Conservation (phyloP, 2,113 vertebrate species). For the Oreocharis arfaki region DNA sequence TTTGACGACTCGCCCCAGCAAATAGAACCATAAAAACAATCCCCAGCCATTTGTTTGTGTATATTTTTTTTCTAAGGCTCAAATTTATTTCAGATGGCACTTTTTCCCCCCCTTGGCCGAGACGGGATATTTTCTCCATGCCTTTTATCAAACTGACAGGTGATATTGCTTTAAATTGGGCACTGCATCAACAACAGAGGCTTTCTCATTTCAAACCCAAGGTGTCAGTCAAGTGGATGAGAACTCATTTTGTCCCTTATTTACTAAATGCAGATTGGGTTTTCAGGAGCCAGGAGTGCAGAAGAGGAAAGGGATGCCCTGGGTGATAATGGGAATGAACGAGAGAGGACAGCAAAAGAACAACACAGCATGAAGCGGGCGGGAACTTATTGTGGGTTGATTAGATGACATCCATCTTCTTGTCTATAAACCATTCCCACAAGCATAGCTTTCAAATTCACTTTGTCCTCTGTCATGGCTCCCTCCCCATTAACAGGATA, state of each 20-base stretch:
- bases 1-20: not conserved
- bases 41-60: slow-evolving; percentile 23
- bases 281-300: not conserved
- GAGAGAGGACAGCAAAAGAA: not conserved
- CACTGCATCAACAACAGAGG: not conserved
- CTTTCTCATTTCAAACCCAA: slow-evolving; percentile 25
- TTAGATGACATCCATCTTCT: slow-evolving; percentile 37
- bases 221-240: not conserved
- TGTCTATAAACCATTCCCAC: slow-evolving; percentile 12
- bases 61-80: not conserved
- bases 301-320: not conserved
- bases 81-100: slow-evolving; percentile 43
- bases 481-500: not conserved
- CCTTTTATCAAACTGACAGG: slow-evolving; percentile 58
- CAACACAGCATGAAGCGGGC: not conserved
- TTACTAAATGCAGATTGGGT: slow-evolving; percentile 40
- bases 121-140: not conserved
- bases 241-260: slow-evolving; percentile 1
- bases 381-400: not conserved
- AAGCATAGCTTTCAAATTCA: not conserved
- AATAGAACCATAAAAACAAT: slow-evolving; percentile 33
- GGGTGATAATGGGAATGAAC: not conserved
- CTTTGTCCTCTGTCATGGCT: not conserved
- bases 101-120: not conserved
- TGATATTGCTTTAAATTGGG: slow-evolving; percentile 54